Percentiles rank a stretch among this genome's conserved stretches.
Evolutionary conservation across 2,888 invertebrate genomes (phyloP).

Genomic region (Callyntrura guangdongensis): DNA sequence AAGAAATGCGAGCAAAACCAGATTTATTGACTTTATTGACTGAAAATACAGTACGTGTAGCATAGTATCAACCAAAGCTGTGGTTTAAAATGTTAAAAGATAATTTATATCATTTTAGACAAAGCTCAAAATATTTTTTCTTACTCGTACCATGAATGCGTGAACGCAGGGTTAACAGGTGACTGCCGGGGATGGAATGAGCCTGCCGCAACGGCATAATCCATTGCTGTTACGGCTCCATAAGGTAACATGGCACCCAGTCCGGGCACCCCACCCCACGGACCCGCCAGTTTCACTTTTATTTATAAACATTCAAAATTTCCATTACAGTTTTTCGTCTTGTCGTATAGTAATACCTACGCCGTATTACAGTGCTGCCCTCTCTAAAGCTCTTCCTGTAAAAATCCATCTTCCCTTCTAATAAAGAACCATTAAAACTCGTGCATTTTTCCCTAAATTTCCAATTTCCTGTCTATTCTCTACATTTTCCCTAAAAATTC

Average conservation of each 20-base stretch:
- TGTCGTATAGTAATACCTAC: too few species aligned
- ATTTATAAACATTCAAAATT: constrained; percentile 37
- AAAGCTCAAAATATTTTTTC: constrained; percentile 18
- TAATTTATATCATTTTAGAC: not conserved
- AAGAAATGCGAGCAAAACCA: not conserved
- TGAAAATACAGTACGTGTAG: too few species aligned
- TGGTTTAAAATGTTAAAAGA: not conserved
- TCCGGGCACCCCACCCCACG: constrained; percentile 84
- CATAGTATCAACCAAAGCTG: not conserved
- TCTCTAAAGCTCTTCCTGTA: too few species aligned
- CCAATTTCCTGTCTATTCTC: constrained; percentile 14
- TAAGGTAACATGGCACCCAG: constrained; percentile 85
- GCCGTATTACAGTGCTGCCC: too few species aligned
- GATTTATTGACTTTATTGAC: not conserved
- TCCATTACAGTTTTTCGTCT: not conserved
- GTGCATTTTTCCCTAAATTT: not conserved
- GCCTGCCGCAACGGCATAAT: constrained; percentile 86
- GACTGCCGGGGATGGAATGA: constrained; percentile 87
- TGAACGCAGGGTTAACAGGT: constrained; percentile 90
- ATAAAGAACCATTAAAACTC: not conserved
- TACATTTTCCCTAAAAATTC: not conserved
- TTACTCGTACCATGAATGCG: constrained; percentile 96
- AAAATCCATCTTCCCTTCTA: not conserved
- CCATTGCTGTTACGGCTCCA: constrained; percentile 90
- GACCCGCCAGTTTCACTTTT: constrained; percentile 84